phyloP scores from a whole-genome alignment of 2,113 vertebrate genomes.

The Aramus guarauna region DNA sequence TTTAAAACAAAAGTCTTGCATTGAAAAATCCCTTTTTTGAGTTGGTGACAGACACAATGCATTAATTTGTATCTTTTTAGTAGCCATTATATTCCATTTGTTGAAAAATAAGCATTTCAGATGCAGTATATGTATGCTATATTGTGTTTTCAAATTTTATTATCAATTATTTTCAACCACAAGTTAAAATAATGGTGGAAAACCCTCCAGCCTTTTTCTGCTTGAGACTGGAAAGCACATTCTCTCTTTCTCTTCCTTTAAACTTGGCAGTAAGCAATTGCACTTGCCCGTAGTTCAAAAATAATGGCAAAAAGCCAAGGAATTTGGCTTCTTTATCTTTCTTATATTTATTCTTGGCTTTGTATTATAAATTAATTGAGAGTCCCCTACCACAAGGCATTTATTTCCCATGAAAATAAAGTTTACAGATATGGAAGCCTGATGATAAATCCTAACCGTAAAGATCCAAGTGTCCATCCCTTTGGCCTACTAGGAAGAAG shows the following conservation, averaged over 20 bases:
- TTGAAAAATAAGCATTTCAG: not conserved
- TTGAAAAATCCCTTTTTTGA: not conserved
- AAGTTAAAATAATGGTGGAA: not conserved
- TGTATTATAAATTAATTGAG: not conserved
- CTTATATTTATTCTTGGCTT: not conserved
- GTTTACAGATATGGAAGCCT: not conserved
- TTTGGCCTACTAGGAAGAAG: not conserved
- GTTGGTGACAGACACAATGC: not conserved
- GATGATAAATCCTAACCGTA: not conserved
- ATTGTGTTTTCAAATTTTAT: not conserved
- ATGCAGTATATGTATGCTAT: not conserved
- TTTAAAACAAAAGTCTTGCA: not conserved
- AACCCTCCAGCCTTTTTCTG: not conserved
- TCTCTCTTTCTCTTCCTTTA: not conserved
- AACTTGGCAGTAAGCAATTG: not conserved
- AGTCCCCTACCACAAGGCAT: not conserved
- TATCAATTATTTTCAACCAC: not conserved
- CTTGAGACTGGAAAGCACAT: not conserved
- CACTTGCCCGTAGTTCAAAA: not conserved
- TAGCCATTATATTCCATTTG: not conserved
- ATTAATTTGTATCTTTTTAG: not conserved
- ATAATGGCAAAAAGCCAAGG: not conserved
- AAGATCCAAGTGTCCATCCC: not conserved
- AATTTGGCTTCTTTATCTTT: not conserved
- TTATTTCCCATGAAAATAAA: not conserved